Conservation (phyloP, 2,797 vertebrate genomes). For the Myotis findleyi region DNA sequence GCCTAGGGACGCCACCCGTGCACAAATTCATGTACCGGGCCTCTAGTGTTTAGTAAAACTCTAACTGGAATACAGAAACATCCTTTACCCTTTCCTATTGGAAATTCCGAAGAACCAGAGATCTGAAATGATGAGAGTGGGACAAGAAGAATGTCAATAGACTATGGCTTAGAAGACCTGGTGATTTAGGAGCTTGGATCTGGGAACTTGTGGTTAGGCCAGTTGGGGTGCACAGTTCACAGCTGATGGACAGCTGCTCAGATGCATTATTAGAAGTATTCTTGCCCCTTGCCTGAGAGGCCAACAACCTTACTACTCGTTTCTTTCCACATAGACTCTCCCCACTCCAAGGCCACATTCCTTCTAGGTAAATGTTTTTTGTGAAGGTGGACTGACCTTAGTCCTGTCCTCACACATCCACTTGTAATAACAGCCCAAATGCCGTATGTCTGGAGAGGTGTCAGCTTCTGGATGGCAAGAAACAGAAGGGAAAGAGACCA, state of each 20-base stretch:
- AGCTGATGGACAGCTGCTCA: background rate
- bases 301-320: background rate
- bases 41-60: background rate
- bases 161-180: background rate
- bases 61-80: background rate
- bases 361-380: conserved; percentile 9
- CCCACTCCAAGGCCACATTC: background rate
- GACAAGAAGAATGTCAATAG: background rate
- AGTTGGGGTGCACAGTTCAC: background rate
- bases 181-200: background rate
- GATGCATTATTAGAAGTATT: background rate
- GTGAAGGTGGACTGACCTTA: background rate
- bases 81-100: background rate
- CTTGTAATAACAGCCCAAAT: background rate
- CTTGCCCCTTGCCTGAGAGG: background rate
- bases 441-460: background rate
- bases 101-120: background rate
- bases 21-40: too few species aligned
- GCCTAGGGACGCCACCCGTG: too few species aligned
- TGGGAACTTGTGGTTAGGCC: background rate
- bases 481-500: conserved; percentile 47
- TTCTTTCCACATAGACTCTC: background rate
- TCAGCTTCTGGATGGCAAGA: conserved; percentile 11
- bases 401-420: background rate
- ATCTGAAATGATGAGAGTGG: background rate